phyloP scores from a whole-genome alignment of 2,888 invertebrate genomes.

The Lasioglossum leucozonium region DNA sequence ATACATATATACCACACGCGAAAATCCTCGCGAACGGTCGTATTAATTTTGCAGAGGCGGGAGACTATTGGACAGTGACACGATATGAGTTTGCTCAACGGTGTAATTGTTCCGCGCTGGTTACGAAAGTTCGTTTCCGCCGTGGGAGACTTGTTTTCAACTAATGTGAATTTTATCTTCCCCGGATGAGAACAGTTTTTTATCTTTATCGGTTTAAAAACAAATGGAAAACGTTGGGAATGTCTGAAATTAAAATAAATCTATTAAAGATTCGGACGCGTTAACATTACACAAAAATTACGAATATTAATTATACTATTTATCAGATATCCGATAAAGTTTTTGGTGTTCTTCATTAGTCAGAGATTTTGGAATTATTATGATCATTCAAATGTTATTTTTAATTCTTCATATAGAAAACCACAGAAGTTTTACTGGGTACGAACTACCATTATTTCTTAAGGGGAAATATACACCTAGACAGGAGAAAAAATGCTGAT shows the following conservation, averaged over 20 bases:
- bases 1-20: constrained; percentile 46
- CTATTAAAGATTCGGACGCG: not conserved
- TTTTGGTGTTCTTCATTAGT: too few species aligned
- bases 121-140: constrained; percentile 61
- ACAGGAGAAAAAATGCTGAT: too few species aligned
- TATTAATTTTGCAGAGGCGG: constrained; percentile 66
- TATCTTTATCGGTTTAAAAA: not conserved
- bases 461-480: too few species aligned
- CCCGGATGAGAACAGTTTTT: not conserved
- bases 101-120: constrained; percentile 64
- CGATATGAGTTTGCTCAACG: constrained; percentile 47
- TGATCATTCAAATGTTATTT: too few species aligned
- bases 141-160: constrained; percentile 42
- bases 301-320: not conserved
- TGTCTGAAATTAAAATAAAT: not conserved
- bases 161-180: constrained; percentile 29
- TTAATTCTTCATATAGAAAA: too few species aligned
- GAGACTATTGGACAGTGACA: constrained; percentile 51
- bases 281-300: not conserved
- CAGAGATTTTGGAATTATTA: too few species aligned
- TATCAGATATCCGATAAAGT: not conserved
- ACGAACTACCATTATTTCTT: too few species aligned
- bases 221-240: not conserved
- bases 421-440: too few species aligned
- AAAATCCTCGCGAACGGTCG: constrained; percentile 64